Base-by-base conservation (phyloP, 2,797 vertebrate genomes). In the Coregonus suidteri region DNA sequence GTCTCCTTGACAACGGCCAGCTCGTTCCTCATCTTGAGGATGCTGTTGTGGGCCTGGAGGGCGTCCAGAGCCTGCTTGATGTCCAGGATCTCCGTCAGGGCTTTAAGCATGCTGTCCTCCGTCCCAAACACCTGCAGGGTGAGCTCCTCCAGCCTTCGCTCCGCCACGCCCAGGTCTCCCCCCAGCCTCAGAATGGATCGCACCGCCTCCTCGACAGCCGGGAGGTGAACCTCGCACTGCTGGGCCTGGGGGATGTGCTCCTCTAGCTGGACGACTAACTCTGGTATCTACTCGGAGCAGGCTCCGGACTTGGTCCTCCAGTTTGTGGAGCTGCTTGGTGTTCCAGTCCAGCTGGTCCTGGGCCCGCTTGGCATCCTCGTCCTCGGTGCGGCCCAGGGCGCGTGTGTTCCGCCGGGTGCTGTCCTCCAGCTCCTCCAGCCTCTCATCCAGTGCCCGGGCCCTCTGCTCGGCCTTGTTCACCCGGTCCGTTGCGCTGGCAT, bases 381-480 rank as follows among this genome's bases (percentile, higher is more conserved):
- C 95, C 87, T 99, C 98, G 0, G 97, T 95, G 51, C 89, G 95
- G 88, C 96, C 96, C 77, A 99, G 77, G 0, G 94, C 96, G 13
- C 92, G 94, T 20, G 95, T 90, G 68, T 99, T 99, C 88, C 95
- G 94, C 78, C 86, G 84, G 0, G 97, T 97, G 90, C 97, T 95
- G 76, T 95, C 96, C 92, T 97, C 96, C 16, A 98, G 86, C 87
- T 98, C 98, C 88, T 92, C 94, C 77, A 98, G 80, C 77, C 86
- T 94, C 85, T 96, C 92, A 0, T 86, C 87, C 82, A 98, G 93
- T 1, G 76, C 41, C 83, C 93, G 95, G 77, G 95, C 88, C 64
- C 86, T 94, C 80, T 85, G 92, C 82, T 99, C 98, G 0, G 88
- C 95, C 71, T 94, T 90, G 82, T 99, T 99, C 80, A 98, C 94